Conservation (phyloP, 2,113 vertebrate genomes). For the Petromus typicus region DNA sequence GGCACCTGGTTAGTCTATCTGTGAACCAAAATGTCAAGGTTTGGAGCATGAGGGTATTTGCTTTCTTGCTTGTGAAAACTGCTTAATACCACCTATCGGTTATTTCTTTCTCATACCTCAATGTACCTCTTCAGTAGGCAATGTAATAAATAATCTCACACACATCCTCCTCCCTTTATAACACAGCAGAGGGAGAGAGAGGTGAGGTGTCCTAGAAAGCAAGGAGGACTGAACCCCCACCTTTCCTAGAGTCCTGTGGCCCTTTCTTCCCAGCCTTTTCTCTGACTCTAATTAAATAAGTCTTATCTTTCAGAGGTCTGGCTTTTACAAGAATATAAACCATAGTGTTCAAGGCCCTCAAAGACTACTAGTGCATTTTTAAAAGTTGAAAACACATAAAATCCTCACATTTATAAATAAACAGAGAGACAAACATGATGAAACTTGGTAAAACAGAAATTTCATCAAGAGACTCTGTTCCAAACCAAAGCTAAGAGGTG, state of each 20-base stretch:
- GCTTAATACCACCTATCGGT: neutral
- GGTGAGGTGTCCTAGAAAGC: neutral
- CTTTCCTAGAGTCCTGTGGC: rapidly evolving
- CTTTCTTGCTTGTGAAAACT: neutral
- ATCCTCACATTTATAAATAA: conserved; percentile 44
- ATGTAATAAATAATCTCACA: neutral
- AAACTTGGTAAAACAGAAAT: conserved; percentile 18
- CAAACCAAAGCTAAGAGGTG: neutral
- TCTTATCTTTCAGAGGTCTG: conserved; percentile 5
- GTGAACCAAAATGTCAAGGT: neutral
- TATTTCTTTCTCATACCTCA: neutral
- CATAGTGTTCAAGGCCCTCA: neutral
- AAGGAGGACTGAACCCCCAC: no score
- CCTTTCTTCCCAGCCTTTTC: neutral
- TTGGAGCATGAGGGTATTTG: neutral
- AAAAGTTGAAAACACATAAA: conserved; percentile 51
- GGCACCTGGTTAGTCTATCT: neutral
- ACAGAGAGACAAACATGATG: conserved; percentile 47
- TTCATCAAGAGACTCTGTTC: neutral
- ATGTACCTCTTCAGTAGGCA: neutral
- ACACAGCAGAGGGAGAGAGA: neutral
- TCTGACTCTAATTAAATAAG: conserved; percentile 47
- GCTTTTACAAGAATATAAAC: conserved; percentile 48
- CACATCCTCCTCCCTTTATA: neutral
- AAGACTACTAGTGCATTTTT: conserved; percentile 28